Base-by-base conservation (phyloP, 2,888 invertebrate genomes). In the Perithous albicinctus region DNA sequence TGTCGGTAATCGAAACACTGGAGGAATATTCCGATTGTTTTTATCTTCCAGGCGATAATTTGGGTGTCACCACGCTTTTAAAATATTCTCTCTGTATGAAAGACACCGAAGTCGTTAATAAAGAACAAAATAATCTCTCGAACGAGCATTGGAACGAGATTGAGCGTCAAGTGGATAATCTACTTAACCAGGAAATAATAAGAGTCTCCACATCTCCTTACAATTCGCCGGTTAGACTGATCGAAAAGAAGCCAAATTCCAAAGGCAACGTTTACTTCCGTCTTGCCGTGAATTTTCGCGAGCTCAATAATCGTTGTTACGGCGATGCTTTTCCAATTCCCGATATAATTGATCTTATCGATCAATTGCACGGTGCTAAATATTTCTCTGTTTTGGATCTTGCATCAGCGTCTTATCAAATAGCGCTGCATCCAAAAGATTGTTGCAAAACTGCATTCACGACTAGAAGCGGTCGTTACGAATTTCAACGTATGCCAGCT, bases 301-400 rank as follows among this genome's bases (percentile, higher is more conserved):
- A 48, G n/a, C 15, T 82, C 1, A 82, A 82, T 41, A 20, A 54
- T 29, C 51, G 35, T 12, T 79, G 67, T 7, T 35, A 59, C 8
- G 15, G n/a, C 7, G 72, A 78, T 12, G 12, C 6, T 8, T 46
- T 56, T 32, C 66, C 74, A 0, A 41, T 82, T 10, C 78, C 78
- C 8, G 46, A n/a, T 3, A 76, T 82, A 5, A 35, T 20, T 32
- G 67, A 78, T 46, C 67, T 63, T 3, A 38, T 63, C 26, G 82
- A 82, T 54, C 54, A 73, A 29, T 51, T 82, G 1, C 18, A 76
- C 48, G 76, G 76, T 0, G 48, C 78, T 1, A 46, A 66, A 7
- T 82, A 66, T 32, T 79, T 82, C 12, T 43, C 82, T 59, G 82
- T 82, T 8, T 15, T 82, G 12, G 82, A 82, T 64, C 67, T 82